Conservation (phyloP, 1,140 invertebrate species). For the Brachionus rotundiformis region DNA sequence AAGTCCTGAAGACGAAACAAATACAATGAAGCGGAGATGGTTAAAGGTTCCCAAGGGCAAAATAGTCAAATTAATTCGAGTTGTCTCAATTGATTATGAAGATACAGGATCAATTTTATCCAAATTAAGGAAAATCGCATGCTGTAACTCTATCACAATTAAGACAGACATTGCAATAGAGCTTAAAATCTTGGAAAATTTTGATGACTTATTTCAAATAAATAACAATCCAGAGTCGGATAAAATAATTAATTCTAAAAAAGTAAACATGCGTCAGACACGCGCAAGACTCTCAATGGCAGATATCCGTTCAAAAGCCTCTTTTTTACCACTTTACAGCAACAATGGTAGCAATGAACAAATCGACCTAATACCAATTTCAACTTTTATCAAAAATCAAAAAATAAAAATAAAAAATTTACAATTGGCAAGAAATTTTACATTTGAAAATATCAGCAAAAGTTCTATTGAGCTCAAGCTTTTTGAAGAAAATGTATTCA, state of each 20-base stretch:
- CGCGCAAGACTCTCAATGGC: neutral
- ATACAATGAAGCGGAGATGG: conserved; percentile 21
- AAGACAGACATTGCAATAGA: conserved; percentile 22
- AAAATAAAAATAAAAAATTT: conserved; percentile 30
- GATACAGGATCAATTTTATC: neutral
- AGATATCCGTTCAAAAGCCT: neutral
- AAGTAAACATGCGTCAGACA: neutral
- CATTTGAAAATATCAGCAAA: neutral
- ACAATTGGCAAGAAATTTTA: conserved; percentile 35
- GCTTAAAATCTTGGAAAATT: conserved; percentile 29
- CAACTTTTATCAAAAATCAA: neutral
- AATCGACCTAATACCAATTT: conserved; percentile 50
- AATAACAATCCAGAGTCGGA: neutral
- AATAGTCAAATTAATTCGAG: neutral
- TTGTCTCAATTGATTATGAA: conserved; percentile 46
- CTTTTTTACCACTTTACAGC: conserved; percentile 27
- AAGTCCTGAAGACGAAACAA: neutral
- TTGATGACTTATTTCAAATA: neutral
- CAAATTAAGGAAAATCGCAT: neutral
- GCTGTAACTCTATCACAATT: neutral
- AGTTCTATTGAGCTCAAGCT: conserved; percentile 8
- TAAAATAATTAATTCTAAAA: neutral
- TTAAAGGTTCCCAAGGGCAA: neutral
- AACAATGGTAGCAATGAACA: neutral
- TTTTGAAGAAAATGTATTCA: conserved; percentile 9